Percentiles rank a stretch among this genome's conserved stretches.
These are phyloP conservation scores for Lycodopsis pacificus DNA, from an alignment of 2,797 vertebrate species.

Conservation along the genomic window DNA sequence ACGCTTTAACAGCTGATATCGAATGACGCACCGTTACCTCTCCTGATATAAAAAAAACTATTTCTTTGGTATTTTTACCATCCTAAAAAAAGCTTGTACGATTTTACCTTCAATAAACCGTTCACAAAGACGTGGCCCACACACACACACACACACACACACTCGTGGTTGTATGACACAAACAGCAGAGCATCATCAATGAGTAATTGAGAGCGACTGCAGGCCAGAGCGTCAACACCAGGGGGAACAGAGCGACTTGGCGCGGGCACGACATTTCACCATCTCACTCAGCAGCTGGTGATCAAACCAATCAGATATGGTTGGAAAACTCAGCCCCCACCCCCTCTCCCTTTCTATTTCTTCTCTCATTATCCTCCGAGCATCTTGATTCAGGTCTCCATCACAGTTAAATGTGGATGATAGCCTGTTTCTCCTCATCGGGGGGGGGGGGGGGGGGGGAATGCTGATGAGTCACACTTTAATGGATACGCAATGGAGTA, in stretches of 20 bases:
- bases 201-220: slow-evolving; percentile 73
- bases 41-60: neutral
- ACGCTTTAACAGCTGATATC: neutral
- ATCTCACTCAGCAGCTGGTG: slow-evolving; percentile 76
- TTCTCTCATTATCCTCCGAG: slow-evolving; percentile 47
- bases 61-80: neutral
- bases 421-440: slow-evolving; percentile 26
- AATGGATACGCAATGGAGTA: slow-evolving; percentile 19
- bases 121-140: slow-evolving; percentile 20
- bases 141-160: slow-evolving; percentile 58
- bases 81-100: neutral
- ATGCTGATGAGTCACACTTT: slow-evolving; percentile 53
- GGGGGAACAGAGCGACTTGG: slow-evolving; percentile 65
- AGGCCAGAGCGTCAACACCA: slow-evolving; percentile 58
- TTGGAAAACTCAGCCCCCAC: slow-evolving; percentile 44
- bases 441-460: neutral
- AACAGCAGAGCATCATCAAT: slow-evolving; percentile 67
- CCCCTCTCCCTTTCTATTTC: neutral
- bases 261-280: slow-evolving; percentile 59
- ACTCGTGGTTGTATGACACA: slow-evolving; percentile 45
- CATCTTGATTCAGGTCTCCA: slow-evolving; percentile 59
- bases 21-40: slow-evolving; percentile 4
- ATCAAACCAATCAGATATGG: slow-evolving; percentile 77
- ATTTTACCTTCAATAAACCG: neutral
- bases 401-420: slow-evolving; percentile 51